Conservation (phyloP, 2,113 vertebrate species). For the Marcusenius ussheri region DNA sequence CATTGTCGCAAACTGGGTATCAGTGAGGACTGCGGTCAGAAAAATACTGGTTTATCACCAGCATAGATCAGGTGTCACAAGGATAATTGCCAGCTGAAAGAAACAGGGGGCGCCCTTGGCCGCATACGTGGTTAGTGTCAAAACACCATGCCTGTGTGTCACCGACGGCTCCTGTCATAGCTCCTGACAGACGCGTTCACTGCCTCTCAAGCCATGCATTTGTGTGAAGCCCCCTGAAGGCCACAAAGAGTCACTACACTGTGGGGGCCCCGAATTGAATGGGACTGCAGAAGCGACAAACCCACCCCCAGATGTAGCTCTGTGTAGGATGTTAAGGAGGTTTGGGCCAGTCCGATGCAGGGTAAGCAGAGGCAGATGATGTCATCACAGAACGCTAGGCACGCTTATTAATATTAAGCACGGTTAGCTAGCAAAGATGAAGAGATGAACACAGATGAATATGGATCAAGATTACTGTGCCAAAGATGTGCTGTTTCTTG, state of each 20-base stretch:
- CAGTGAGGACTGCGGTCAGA: not conserved
- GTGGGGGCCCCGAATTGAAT: not conserved
- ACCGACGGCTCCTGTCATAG: not conserved
- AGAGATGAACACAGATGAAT: not conserved
- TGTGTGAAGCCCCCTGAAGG: not conserved
- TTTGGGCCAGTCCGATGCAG: not conserved
- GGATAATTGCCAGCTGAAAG: not conserved
- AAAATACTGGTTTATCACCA: not conserved
- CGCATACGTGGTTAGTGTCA: not conserved
- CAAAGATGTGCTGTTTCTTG: not conserved
- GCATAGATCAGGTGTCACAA: not conserved
- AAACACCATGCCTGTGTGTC: not conserved
- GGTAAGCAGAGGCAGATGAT: not conserved
- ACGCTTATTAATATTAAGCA: not conserved
- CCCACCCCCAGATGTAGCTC: not conserved
- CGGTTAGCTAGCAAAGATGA: not conserved
- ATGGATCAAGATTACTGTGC: not conserved
- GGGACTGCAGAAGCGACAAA: not conserved
- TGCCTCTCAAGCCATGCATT: not conserved
- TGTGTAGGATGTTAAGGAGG: not conserved
- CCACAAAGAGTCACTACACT: not conserved
- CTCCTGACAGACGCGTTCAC: not conserved
- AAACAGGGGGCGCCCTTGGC: not conserved
- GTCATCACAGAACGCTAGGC: not conserved
- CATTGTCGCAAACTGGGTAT: not conserved